Percentiles rank a stretch among this genome's conserved stretches.
Conservation (phyloP, 2,113 vertebrate genomes). For the Isichthys henryi region DNA sequence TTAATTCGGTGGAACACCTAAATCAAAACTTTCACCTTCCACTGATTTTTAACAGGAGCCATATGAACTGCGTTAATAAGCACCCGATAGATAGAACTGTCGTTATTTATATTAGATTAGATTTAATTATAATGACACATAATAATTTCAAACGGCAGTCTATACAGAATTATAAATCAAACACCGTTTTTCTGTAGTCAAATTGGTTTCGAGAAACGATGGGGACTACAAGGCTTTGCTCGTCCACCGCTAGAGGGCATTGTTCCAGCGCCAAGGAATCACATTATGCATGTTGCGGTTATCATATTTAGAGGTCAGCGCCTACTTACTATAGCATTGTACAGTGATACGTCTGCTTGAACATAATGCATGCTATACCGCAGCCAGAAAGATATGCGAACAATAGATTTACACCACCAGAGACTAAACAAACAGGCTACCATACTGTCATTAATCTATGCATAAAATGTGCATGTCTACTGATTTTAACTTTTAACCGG, state of each 20-base stretch:
- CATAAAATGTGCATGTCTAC: not conserved
- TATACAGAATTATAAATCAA: not conserved
- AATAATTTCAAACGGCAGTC: not conserved
- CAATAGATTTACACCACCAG: not conserved
- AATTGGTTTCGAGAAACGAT: not conserved
- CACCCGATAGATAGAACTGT: not conserved
- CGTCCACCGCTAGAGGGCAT: constrained; percentile 17
- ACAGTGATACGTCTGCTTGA: not conserved
- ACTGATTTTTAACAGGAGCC: not conserved
- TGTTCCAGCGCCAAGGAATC: constrained; percentile 7
- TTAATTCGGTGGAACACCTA: not conserved
- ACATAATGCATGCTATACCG: not conserved
- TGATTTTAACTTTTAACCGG: not conserved
- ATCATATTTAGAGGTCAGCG: not conserved
- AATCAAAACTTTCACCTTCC: not conserved
- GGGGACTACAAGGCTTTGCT: not conserved
- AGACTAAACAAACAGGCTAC: not conserved
- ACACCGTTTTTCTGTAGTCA: not conserved
- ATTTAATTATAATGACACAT: not conserved
- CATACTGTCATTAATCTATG: not conserved
- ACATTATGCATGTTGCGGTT: not conserved
- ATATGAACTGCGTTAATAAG: not conserved
- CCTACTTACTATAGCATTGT: not conserved
- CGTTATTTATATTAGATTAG: not conserved
- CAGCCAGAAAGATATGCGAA: not conserved